phyloP scores from a whole-genome alignment of 2,113 vertebrate species.

The Crotalus horridus region DNA sequence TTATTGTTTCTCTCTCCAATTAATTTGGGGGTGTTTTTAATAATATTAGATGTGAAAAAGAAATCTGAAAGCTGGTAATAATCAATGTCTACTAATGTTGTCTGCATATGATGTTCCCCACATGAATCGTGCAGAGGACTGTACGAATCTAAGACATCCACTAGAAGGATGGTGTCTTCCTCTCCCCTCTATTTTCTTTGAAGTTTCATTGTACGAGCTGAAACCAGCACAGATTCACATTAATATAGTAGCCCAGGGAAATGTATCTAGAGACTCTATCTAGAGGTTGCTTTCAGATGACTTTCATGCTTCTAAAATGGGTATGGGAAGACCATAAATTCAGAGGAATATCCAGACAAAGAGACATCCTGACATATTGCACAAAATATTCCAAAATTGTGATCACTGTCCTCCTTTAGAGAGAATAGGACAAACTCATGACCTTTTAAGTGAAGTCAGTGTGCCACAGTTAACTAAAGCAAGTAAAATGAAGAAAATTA shows the following conservation, averaged over 20 bases:
- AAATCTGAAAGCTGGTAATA: neutral
- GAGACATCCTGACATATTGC: neutral
- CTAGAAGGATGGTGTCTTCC: neutral
- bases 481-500: slow-evolving; percentile 17
- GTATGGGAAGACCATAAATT: neutral
- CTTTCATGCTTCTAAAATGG: neutral
- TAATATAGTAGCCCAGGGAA: neutral
- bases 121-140: neutral
- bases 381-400: neutral
- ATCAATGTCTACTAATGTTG: neutral
- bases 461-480: neutral
- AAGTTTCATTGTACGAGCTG: neutral
- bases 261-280: neutral
- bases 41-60: neutral
- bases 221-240: neutral
- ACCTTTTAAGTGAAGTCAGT: slow-evolving; percentile 3
- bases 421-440: neutral
- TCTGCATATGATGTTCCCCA: neutral
- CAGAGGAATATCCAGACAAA: neutral
- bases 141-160: neutral
- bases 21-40: neutral
- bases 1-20: neutral
- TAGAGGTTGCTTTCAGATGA: neutral
- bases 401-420: neutral
- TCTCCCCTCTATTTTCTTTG: neutral